Base-by-base conservation (phyloP, 2,888 invertebrate genomes). In the Xylota segnis region DNA sequence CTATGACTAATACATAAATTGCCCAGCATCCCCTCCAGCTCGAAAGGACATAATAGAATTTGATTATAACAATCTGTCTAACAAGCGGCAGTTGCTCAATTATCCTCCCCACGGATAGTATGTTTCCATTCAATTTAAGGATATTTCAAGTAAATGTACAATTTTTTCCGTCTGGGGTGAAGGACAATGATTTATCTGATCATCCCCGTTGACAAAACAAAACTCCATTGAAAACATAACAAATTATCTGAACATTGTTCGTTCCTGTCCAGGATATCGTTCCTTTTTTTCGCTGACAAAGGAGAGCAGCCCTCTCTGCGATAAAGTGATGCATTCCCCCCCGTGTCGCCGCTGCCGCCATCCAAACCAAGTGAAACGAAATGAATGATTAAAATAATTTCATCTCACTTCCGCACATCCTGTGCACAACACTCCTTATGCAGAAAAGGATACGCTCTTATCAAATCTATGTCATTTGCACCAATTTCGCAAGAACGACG, bases 241-340 rank as follows among this genome's bases (percentile, higher is more conserved):
- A 79, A 79, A 79, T 79, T 79, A 79, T 79, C 58, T 50, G 1
- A 40, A 29, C 40, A 79, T 79, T 79, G 71, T 79, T 72, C 78
- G n/a, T 9, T 34, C 18, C 14, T n/a, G 58, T 27, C n/a, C 54
- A 58, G 45, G 34, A 47, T 47, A 37, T 29, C 2, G 18, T 43
- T 52, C 16, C 2, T 12, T 34, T 77, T 61, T 63, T 10, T n/a
- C n/a, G 56, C 61, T 56, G 63, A 71, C 54, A 47, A 50, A 27
- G 29, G 40, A 43, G 5, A 32, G 61, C 37, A 0, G n/a, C 16
- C 37, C 18, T 7, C 6, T n/a, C 29, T 34, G 37, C 66, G 16
- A 43, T 18, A 9, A 59, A 66, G 27, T 79, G 59, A 40, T 66
- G 58, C 34, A 72, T 37, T 34, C 34, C 34, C 9, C 32, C 6